Base-by-base conservation (phyloP, 2,797 vertebrate genomes). In the Anguilla obscura region DNA sequence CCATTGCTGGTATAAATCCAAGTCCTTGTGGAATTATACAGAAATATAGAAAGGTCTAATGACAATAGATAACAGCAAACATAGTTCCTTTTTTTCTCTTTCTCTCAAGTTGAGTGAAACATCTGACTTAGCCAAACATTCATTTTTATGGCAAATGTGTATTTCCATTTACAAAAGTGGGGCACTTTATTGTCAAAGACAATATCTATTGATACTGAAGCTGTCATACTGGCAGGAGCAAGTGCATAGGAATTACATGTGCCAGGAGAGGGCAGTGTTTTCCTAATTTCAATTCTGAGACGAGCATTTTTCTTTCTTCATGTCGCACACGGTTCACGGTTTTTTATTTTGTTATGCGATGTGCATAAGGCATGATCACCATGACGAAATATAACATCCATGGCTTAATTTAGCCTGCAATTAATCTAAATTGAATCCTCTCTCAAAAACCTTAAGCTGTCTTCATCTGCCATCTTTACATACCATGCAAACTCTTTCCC, bases 201-300 rank as follows among this genome's bases (percentile, higher is more conserved):
- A 76, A 58, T 58, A 36, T 79, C 33, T 45, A 21, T 50, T 50
- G 79, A 50, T 48, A n/a, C 4, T 21, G 76, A 21, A 50, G 79
- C 21, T 82, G 27, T 50, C 33, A 18, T 82, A 9, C 24, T 82
- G 9, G 1, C 8, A 79, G 45, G 33, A 76, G 56, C 18, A 40
- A 40, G 10, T 16, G 21, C 21, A 6, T 58, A 63, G 10, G 54
- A 84, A 87, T 76, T 27, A 54, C 16, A 8, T 7, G 8, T 69
- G 33, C 82, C 90, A 91, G 63, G n/a, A 89, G 90, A 86, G 89
- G 88, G 89, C 89, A 89, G 86, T 82, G 84, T 63, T 58, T 87
- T 48, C 27, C 71, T 69, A 66, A 33, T 21, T 7, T 84, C 66
- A 80, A 4, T 69, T 56, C 18, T 74, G 10, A 27, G 63, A 84